Evolutionary conservation across 2,888 invertebrate genomes (phyloP).

Genomic region (Drosophila villosipedis): DNA sequence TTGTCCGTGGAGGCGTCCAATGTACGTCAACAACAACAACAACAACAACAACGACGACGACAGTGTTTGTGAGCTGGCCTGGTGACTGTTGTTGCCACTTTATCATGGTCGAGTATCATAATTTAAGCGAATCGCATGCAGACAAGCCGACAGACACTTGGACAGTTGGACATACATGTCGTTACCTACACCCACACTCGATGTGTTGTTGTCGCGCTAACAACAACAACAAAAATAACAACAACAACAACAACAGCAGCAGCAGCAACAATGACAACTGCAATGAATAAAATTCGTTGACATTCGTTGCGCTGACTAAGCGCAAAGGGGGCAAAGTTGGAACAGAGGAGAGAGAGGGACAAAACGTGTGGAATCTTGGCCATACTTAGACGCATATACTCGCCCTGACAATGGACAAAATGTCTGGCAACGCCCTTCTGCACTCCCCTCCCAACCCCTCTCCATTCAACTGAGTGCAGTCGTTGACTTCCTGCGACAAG

Average conservation of each 20-base stretch:
- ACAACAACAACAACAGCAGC: conserved; percentile 32
- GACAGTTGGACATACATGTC: conserved; percentile 36
- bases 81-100: conserved; percentile 77
- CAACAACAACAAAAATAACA: conserved; percentile 14
- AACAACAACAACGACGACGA: conserved; percentile 11
- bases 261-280: conserved; percentile 53
- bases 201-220: conserved; percentile 40
- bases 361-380: conserved; percentile 65
- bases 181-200: conserved; percentile 66
- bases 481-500: conserved; percentile 72
- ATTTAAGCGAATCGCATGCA: conserved; percentile 71
- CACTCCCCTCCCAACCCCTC: background rate
- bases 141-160: conserved; percentile 10
- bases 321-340: conserved; percentile 7
- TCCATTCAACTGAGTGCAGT: background rate
- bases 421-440: conserved; percentile 53
- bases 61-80: conserved; percentile 39
- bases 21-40: conserved; percentile 30
- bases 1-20: conserved; percentile 53
- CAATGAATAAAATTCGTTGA: conserved; percentile 74
- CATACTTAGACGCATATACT: conserved; percentile 54
- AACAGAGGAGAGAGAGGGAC: background rate
- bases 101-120: conserved; percentile 77
- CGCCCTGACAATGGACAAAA: conserved; percentile 36
- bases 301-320: conserved; percentile 75